A percentile compares a stretch with the other conserved stretches of the same genome.
Conservation (phyloP, 2,797 vertebrate species). For the Discoglossus pictus region DNA sequence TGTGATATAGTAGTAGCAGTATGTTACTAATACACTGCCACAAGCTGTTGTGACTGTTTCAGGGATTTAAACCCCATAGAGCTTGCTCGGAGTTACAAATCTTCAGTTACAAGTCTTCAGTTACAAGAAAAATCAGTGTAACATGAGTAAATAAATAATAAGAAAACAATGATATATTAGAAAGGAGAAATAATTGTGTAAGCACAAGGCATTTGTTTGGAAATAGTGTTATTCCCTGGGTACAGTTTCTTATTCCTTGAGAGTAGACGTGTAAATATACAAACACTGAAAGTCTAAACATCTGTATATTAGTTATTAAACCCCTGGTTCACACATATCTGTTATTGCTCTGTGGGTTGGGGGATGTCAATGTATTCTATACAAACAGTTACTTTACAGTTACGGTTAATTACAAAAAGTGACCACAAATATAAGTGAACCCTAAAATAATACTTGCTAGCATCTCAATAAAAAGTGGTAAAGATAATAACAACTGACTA, state of each 20-base stretch:
- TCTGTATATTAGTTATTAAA: no score
- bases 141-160: conserved; percentile 18
- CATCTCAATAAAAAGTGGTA: no score
- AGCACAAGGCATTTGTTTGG: neutral
- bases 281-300: conserved; percentile 1
- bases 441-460: no score
- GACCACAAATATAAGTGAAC: no score
- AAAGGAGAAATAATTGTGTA: neutral
- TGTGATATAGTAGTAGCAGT: conserved; percentile 17
- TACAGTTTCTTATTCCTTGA: neutral
- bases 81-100: conserved; percentile 31
- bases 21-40: conserved; percentile 22
- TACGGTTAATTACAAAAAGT: no score
- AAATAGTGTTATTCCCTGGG: neutral
- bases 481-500: no score
- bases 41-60: conserved; percentile 47
- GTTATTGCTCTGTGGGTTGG: no score
- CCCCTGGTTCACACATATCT: no score
- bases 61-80: conserved; percentile 40
- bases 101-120: conserved; percentile 9
- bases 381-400: no score
- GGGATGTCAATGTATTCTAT: no score
- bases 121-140: conserved; percentile 26
- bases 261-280: neutral
- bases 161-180: conserved; percentile 15